phyloP scores from a whole-genome alignment of 2,113 vertebrate genomes.

The Casuarius casuarius region DNA sequence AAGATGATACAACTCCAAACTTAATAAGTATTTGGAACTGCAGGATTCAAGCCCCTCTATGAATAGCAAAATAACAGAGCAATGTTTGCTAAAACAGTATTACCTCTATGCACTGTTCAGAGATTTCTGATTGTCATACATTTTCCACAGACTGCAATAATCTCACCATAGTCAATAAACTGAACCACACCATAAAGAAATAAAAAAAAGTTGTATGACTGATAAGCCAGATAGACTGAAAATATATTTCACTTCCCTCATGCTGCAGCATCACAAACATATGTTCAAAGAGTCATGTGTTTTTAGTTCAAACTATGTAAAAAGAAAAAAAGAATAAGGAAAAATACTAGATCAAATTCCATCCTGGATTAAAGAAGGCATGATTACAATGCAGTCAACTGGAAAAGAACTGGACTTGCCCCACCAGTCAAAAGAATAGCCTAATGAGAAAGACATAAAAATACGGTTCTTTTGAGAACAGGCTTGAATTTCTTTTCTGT shows the following conservation, averaged over 20 bases:
- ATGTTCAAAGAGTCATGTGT: neutral
- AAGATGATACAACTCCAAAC: neutral
- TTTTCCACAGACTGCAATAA: neutral
- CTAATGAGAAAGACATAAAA: neutral
- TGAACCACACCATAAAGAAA: neutral
- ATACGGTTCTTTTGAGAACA: neutral
- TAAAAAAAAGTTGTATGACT: neutral
- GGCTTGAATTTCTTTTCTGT: neutral
- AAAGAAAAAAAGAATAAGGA: neutral
- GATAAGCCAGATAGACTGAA: neutral
- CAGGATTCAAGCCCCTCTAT: neutral
- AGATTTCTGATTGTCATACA: neutral
- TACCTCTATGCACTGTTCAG: neutral
- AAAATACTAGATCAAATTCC: rapidly evolving
- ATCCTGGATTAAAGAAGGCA: neutral
- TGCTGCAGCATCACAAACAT: neutral
- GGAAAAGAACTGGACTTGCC: neutral
- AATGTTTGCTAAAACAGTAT: neutral
- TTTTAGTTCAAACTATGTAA: neutral
- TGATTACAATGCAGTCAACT: neutral
- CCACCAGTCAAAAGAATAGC: neutral
- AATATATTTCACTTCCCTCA: neutral
- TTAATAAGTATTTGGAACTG: neutral
- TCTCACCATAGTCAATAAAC: neutral
- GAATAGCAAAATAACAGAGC: neutral